Percentiles rank a stretch among this genome's conserved stretches.
These are phyloP conservation scores for Drosophila tristis DNA, from an alignment of 1,140 invertebrate genomes.

Conservation along the genomic window DNA sequence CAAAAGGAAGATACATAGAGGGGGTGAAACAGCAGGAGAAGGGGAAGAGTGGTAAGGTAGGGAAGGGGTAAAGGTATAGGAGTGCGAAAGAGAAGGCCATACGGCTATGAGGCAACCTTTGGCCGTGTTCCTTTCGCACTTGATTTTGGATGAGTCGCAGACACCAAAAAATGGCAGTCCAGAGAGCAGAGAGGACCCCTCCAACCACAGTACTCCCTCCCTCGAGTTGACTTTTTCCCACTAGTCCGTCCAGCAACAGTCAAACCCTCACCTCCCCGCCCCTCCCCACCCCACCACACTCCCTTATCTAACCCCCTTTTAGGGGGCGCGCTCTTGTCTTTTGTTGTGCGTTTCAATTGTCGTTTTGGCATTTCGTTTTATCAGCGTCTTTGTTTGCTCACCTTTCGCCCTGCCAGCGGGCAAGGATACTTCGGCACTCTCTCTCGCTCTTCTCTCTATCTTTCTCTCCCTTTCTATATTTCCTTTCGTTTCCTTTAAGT, in stretches of 20 bases:
- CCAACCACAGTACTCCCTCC: no score
- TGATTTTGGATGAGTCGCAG: slow-evolving; percentile 61
- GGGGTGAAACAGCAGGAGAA: slow-evolving; percentile 12
- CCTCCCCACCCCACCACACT: neutral
- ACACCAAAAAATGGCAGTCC: slow-evolving; percentile 73
- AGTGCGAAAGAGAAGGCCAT: slow-evolving; percentile 5
- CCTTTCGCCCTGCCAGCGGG: slow-evolving; percentile 50
- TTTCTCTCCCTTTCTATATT: slow-evolving; percentile 1
- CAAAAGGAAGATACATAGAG: slow-evolving; percentile 32
- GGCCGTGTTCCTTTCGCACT: slow-evolving; percentile 76
- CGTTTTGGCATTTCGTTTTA: slow-evolving; percentile 81
- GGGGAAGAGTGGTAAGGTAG: neutral
- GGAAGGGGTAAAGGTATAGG: neutral
- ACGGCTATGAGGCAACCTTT: slow-evolving; percentile 41
- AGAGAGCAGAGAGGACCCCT: slow-evolving; percentile 45
- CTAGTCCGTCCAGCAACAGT: slow-evolving; percentile 51
- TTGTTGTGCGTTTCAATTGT: slow-evolving; percentile 79
- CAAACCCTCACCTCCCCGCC: neutral
- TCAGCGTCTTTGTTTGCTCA: slow-evolving; percentile 78
- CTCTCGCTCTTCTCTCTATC: neutral
- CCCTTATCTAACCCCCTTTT: slow-evolving; percentile 13
- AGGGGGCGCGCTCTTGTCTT: slow-evolving; percentile 34
- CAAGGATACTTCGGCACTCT: slow-evolving; percentile 38
- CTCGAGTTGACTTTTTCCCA: slow-evolving; percentile 69
- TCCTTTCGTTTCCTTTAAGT: slow-evolving; percentile 1